Conservation (phyloP, 2,888 invertebrate species). For the Cerastoderma edule region DNA sequence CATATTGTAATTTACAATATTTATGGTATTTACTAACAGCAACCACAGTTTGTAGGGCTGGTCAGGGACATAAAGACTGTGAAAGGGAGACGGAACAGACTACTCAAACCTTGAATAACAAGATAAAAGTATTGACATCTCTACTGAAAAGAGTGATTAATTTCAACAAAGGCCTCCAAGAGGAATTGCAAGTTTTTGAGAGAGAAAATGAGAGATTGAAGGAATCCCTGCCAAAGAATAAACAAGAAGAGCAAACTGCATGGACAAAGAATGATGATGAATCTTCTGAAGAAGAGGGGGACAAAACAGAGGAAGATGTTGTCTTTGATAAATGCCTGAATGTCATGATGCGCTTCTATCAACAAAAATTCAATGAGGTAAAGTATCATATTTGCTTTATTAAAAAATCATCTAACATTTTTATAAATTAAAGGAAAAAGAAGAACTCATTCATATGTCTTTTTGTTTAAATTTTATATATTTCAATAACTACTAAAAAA, state of each 20-base stretch:
- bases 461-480: not conserved
- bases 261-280: not conserved
- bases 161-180: not conserved
- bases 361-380: constrained; percentile 5
- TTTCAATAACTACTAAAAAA: not conserved
- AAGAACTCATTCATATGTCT: not conserved
- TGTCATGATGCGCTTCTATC: not conserved
- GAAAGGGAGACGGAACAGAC: too few relatives aligned
- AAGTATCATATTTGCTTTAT: not conserved
- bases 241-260: not conserved
- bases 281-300: not conserved
- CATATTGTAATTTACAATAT: not conserved
- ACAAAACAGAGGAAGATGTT: constrained; percentile 1
- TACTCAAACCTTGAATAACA: not conserved
- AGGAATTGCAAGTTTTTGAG: not conserved
- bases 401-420: not conserved
- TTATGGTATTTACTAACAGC: not conserved
- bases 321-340: constrained; percentile 3
- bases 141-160: not conserved
- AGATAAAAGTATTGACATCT: not conserved
- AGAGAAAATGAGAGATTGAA: not conserved
- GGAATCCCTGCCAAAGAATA: not conserved
- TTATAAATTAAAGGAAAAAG: not conserved
- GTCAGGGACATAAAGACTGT: not conserved
- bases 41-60: not conserved